phyloP scores from a whole-genome alignment of 2,888 invertebrate species.

The Aspidiotus rigidus region DNA sequence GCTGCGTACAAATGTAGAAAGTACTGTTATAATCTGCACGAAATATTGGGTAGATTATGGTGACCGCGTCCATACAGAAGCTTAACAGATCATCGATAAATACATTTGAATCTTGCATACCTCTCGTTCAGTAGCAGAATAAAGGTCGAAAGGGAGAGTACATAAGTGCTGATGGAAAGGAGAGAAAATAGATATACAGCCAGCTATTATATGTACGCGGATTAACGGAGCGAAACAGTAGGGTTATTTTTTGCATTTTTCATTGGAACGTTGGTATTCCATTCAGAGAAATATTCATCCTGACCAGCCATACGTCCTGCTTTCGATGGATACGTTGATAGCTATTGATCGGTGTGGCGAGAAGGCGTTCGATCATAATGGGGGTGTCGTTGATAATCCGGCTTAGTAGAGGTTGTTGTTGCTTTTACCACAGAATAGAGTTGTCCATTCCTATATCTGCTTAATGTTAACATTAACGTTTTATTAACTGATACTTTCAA shows the following conservation, averaged over 20 bases:
- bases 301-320: slow-evolving; percentile 10
- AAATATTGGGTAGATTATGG: not conserved
- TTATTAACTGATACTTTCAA: slow-evolving; percentile 31
- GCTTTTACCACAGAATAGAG: slow-evolving; percentile 30
- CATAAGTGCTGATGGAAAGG: not conserved
- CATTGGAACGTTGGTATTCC: slow-evolving; percentile 24
- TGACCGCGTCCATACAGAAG: not conserved
- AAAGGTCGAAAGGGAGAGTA: not conserved
- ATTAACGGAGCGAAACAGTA: slow-evolving; percentile 29
- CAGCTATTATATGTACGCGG: slow-evolving; percentile 24
- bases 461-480: slow-evolving; percentile 31
- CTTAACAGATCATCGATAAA: not conserved
- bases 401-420: slow-evolving; percentile 32
- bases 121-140: not conserved
- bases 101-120: not conserved
- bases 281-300: slow-evolving; percentile 15
- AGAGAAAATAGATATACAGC: slow-evolving; percentile 2
- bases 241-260: slow-evolving; percentile 30
- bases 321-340: slow-evolving; percentile 20
- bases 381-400: slow-evolving; percentile 32
- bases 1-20: not conserved
- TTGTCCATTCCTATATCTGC: slow-evolving; percentile 28
- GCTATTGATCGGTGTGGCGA: slow-evolving; percentile 25
- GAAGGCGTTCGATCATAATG: slow-evolving; percentile 29
- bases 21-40: not conserved